A percentile compares a stretch with the other conserved stretches of the same genome.
These are phyloP conservation scores for Babylonia areolata DNA, from an alignment of 1,140 invertebrate genomes.

Conservation along the genomic window DNA sequence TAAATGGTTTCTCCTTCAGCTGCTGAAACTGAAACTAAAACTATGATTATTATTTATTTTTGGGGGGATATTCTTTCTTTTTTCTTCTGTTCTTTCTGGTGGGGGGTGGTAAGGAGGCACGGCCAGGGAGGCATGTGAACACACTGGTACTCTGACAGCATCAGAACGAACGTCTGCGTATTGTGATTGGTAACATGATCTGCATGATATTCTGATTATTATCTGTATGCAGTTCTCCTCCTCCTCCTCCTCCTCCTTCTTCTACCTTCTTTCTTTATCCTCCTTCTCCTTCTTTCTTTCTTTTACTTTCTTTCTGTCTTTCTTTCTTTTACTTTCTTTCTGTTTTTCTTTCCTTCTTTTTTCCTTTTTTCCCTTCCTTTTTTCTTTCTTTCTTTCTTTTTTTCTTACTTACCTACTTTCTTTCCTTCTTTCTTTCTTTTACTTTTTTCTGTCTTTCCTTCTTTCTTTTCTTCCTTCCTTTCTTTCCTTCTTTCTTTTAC, in stretches of 20 bases:
- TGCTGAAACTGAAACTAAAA: too few relatives aligned
- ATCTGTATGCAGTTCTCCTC: too few relatives aligned
- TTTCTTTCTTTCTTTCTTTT: neutral
- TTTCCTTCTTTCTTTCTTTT: constrained; percentile 11
- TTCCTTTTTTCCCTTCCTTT: neutral
- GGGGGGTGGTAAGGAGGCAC: too few relatives aligned
- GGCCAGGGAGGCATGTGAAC: too few relatives aligned
- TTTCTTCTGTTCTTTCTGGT: neutral
- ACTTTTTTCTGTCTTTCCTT: neutral
- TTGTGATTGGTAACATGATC: too few relatives aligned
- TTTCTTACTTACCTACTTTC: neutral
- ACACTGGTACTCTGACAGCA: too few relatives aligned
- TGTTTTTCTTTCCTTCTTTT: neutral
- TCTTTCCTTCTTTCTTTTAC: neutral
- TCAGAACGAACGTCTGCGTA: too few relatives aligned
- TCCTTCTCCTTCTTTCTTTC: neutral
- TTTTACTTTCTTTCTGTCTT: neutral
- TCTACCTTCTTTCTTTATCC: neutral
- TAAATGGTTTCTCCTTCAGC: too few relatives aligned
- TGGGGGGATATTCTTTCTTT: too few relatives aligned
- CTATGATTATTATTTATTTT: too few relatives aligned
- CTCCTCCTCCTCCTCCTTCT: neutral
- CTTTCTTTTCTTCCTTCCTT: neutral
- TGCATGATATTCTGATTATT: too few relatives aligned
- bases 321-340: neutral